phyloP scores from a whole-genome alignment of 2,113 vertebrate species.

The Paratilapia polleni region DNA sequence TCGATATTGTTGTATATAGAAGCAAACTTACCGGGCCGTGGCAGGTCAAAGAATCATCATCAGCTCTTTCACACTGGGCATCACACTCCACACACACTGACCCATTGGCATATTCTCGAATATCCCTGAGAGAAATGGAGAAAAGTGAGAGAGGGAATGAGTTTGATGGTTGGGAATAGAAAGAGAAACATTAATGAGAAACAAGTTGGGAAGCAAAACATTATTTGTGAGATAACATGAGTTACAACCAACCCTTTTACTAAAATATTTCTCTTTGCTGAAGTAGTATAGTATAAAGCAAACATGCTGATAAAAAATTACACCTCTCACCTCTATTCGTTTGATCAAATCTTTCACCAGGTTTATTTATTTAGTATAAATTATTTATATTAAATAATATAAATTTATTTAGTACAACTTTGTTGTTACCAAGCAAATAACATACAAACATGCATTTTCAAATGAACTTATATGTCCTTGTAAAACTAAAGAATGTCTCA shows the following conservation, averaged over 20 bases:
- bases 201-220: neutral
- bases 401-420: neutral
- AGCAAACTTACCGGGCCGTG: conserved; percentile 87
- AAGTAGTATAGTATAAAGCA: neutral
- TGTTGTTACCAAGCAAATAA: neutral
- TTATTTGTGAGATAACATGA: neutral
- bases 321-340: neutral
- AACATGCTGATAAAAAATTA: neutral
- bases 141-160: conserved; percentile 9
- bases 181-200: neutral
- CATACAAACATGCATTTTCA: neutral
- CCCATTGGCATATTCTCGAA: conserved; percentile 92
- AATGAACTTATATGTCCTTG: neutral
- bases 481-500: neutral
- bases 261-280: neutral
- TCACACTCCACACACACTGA: conserved; percentile 95
- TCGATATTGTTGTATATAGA: neutral
- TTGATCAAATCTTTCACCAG: neutral
- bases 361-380: too few species aligned
- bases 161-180: neutral
- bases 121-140: conserved; percentile 83
- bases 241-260: neutral
- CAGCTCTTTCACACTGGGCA: conserved; percentile 91
- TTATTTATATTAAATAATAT: too few species aligned
- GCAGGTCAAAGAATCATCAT: conserved; percentile 91